Evolutionary conservation across 2,113 vertebrate genomes (phyloP).

Genomic region (Gobius niger): DNA sequence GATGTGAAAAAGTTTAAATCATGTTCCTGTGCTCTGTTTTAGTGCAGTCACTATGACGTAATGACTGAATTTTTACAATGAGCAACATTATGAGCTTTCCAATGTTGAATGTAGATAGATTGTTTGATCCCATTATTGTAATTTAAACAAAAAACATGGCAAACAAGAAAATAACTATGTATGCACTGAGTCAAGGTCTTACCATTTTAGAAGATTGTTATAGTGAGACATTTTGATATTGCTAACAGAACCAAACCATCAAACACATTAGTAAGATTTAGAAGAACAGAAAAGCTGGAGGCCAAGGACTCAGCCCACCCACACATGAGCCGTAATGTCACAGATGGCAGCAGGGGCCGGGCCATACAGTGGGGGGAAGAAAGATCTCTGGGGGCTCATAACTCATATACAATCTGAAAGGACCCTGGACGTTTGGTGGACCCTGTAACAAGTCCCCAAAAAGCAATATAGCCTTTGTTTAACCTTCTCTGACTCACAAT

Average conservation of each 20-base stretch:
- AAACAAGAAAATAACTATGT: no score
- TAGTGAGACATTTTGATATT: no score
- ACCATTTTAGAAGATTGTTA: no score
- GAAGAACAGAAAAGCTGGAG: conserved; percentile 55
- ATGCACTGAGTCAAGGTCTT: no score
- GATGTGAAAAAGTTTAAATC: no score
- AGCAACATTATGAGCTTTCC: no score
- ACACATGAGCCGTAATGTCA: conserved; percentile 58
- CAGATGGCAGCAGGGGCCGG: conserved; percentile 57
- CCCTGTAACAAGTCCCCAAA: conserved; percentile 24
- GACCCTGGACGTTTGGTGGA: conserved; percentile 25
- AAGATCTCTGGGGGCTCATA: conserved; percentile 50
- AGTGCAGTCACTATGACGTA: no score
- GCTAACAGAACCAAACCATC: not conserved
- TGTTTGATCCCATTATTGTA: no score
- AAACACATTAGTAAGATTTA: conserved; percentile 40
- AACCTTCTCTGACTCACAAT: conserved; percentile 27
- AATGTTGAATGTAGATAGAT: no score
- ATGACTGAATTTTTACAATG: no score
- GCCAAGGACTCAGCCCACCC: conserved; percentile 51
- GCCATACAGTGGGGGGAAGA: conserved; percentile 43
- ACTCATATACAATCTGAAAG: conserved; percentile 44
- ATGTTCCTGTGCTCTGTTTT: no score
- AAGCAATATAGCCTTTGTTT: conserved; percentile 32
- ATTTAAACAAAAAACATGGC: no score